Percentiles rank a stretch among this genome's conserved stretches.
Conservation (phyloP, 1,140 invertebrate species). For the Drusus annulatus region DNA sequence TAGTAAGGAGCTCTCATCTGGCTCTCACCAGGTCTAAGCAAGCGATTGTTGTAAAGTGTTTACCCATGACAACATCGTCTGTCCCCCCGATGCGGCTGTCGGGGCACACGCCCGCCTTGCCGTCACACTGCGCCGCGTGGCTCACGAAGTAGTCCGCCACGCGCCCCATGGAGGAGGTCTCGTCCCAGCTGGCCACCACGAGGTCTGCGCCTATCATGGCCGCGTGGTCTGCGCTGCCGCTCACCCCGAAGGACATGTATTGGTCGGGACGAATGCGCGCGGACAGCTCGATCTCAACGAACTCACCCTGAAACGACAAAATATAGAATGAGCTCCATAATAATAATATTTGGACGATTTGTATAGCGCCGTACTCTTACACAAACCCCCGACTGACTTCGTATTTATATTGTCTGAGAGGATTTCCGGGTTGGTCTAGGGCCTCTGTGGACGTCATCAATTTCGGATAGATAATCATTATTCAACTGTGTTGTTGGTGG, state of each 20-base stretch:
- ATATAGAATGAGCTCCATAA: too few relatives aligned
- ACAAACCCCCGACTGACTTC: too few relatives aligned
- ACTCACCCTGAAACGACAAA: slow-evolving; percentile 72
- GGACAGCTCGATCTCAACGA: slow-evolving; percentile 82
- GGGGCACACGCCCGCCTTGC: slow-evolving; percentile 87
- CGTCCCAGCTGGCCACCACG: slow-evolving; percentile 86
- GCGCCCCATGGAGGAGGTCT: slow-evolving; percentile 74
- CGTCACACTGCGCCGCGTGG: slow-evolving; percentile 86
- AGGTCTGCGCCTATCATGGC: slow-evolving; percentile 88
- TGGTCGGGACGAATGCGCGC: slow-evolving; percentile 86
- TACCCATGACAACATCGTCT: slow-evolving; percentile 83
- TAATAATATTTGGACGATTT: too few relatives aligned
- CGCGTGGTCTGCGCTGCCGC: slow-evolving; percentile 79
- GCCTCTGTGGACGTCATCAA: too few relatives aligned
- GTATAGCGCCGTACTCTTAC: too few relatives aligned
- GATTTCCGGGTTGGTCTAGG: too few relatives aligned
- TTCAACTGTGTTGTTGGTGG: too few relatives aligned
- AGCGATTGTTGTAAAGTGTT: too few relatives aligned
- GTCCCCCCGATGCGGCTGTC: slow-evolving; percentile 85
- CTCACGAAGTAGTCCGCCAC: slow-evolving; percentile 91
- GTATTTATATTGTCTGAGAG: too few relatives aligned
- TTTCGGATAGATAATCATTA: too few relatives aligned
- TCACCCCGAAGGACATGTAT: slow-evolving; percentile 91
- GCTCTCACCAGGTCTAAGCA: too few relatives aligned
- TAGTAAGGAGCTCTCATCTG: too few relatives aligned